Evolutionary conservation across 2,113 vertebrate genomes (phyloP), one percentile per base, ranked within the genome.

Genomic region (Anser brachyrhynchus): DNA sequence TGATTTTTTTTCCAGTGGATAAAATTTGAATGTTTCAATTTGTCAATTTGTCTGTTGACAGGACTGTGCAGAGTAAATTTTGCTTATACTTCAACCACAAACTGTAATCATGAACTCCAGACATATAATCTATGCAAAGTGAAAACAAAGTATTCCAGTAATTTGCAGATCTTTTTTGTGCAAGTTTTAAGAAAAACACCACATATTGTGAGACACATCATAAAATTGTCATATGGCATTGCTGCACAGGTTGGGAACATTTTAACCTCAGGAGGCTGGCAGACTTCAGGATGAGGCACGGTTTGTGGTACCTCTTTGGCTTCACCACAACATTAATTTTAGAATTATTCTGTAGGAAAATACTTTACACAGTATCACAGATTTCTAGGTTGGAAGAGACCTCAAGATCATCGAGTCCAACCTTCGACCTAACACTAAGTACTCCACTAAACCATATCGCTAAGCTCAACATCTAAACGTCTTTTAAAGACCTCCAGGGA

Each of bases 1-100:
- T 22, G 3, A 6, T 0, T 2, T 8, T 44, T 62, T 81, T 49
- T 35, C 26, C 3, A 79, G 44, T 73, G 4, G 0, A 2, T 72
- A 85, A 54, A 72, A 43, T 57, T 28, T 70, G 1, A 61, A 69
- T 44, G 4, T 41, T 93, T 88, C 44, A 7, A 21, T 57, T 82
- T 6, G 9, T 86, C 44, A 7, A 28, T 57, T 78, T 6, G 10
- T 71, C 22, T 64, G 10, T 71, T 67, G 31, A n/a, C 35, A 10
- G 43, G 11, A 44, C 13, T 77, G 88, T 59, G 7, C 65, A 79
- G n/a, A 4, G 15, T 39, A 5, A 31, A 41, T 65, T 92, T 87
- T 92, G 21, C 22, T 35, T 73, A 54, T 0, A 8, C 3, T 18
- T 86, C 41, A 72, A 23, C 21, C 23, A 52, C 20, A 69, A 72